Percentiles rank a stretch among this genome's conserved stretches.
Evolutionary conservation across 64 coral and sea anemone genomes (phyloP).

Genomic region (Acropora yongei): DNA sequence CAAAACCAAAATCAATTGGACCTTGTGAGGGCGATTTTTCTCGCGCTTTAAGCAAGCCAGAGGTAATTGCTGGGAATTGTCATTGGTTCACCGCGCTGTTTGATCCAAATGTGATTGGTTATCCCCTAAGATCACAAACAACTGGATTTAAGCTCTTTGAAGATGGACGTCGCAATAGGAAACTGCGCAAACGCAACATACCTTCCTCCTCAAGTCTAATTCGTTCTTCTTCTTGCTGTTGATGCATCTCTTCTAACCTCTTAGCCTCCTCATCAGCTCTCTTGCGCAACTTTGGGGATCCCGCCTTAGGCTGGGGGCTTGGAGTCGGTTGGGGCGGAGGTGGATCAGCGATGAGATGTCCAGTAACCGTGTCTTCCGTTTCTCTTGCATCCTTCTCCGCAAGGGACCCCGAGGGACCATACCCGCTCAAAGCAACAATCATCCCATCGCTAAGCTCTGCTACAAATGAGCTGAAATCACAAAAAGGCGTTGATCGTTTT

Average conservation of each 20-base stretch:
- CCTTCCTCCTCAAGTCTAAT: conserved; percentile 54
- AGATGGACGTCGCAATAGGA: neutral
- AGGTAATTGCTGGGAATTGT: too few relatives aligned
- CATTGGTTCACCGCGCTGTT: too few relatives aligned
- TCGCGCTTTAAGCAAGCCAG: too few relatives aligned
- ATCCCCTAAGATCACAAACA: neutral
- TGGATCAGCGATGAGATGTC: neutral
- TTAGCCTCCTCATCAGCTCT: conserved; percentile 86
- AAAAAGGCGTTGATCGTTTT: conserved; percentile 47
- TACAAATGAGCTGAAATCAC: conserved; percentile 89
- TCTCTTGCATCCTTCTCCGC: conserved; percentile 41
- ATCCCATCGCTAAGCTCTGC: conserved; percentile 94
- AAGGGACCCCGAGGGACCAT: conserved; percentile 68
- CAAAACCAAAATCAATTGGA: too few relatives aligned
- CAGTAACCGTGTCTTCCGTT: conserved; percentile 24
- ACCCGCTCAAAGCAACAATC: conserved; percentile 83
- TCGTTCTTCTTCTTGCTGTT: conserved; percentile 69
- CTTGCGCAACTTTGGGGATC: conserved; percentile 85
- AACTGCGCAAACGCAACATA: neutral
- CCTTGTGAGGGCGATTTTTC: too few relatives aligned
- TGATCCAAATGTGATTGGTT: too few relatives aligned
- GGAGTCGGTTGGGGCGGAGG: conserved; percentile 53
- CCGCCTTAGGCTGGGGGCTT: conserved; percentile 88
- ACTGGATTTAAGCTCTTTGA: neutral
- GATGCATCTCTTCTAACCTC: conserved; percentile 72